These are phyloP conservation scores for Meghimatium bilineatum DNA, from an alignment of 2,888 invertebrate genomes.

Conservation along the genomic window DNA sequence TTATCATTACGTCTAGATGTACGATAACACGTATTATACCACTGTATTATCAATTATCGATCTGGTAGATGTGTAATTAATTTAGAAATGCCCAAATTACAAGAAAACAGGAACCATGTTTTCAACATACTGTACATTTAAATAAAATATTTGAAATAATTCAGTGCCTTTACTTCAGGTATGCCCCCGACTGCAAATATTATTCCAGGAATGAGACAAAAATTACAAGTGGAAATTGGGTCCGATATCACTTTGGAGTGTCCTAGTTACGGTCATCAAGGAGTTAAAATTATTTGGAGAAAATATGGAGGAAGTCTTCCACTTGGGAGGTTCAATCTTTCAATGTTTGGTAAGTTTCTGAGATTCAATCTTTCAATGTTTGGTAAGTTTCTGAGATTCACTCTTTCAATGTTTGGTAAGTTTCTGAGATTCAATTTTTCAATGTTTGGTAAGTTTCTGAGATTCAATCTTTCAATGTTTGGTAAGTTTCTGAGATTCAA, in stretches of 20 bases:
- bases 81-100: too few species aligned
- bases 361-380: not conserved
- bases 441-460: not conserved
- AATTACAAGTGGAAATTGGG: slow-evolving; percentile 30
- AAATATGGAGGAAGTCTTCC: slow-evolving; percentile 47
- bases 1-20: too few species aligned
- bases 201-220: slow-evolving; percentile 16
- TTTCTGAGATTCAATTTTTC: not conserved
- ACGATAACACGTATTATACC: too few species aligned
- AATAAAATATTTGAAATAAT: too few species aligned
- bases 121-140: too few species aligned
- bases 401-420: slow-evolving; percentile 30
- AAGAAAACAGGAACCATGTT: too few species aligned
- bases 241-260: slow-evolving; percentile 47
- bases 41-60: too few species aligned
- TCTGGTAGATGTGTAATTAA: too few species aligned
- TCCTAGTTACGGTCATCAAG: slow-evolving; percentile 40
- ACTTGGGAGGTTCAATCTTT: not conserved
- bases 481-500: slow-evolving; percentile 23
- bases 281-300: slow-evolving; percentile 38
- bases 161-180: too few species aligned
- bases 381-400: not conserved
- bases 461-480: slow-evolving; percentile 9
- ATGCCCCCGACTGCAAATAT: not conserved
- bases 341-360: slow-evolving; percentile 24